These are phyloP conservation scores for Protosalanx chinensis DNA, from an alignment of 2,797 vertebrate species.

Conservation along the genomic window DNA sequence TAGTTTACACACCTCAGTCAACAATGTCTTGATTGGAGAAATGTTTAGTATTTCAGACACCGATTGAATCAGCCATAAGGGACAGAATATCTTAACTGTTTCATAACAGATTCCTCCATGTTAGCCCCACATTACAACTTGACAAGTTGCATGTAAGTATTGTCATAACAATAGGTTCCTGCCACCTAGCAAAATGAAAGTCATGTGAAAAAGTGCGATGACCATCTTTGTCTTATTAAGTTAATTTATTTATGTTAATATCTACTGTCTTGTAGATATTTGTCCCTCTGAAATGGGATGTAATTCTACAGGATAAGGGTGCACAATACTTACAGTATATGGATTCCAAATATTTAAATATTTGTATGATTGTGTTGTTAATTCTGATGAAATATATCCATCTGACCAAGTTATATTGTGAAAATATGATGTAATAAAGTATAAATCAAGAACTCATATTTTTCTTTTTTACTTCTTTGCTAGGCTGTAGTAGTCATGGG, in stretches of 20 bases:
- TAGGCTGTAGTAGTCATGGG: not conserved
- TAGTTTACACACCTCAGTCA: conserved; percentile 49
- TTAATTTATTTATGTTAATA: conserved; percentile 58
- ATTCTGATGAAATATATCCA: conserved; percentile 46
- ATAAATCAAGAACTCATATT: conserved; percentile 38
- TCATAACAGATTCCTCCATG: conserved; percentile 5
- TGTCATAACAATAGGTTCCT: conserved; percentile 49
- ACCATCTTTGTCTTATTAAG: conserved; percentile 30
- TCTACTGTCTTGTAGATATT: conserved; percentile 28
- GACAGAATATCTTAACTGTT: conserved; percentile 20
- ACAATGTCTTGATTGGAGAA: conserved; percentile 32
- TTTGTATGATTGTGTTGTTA: conserved; percentile 44
- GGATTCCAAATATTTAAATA: conserved; percentile 51
- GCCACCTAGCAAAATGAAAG: conserved; percentile 44
- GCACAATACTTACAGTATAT: conserved; percentile 49
- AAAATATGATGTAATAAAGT: conserved; percentile 62
- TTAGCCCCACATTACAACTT: conserved; percentile 22
- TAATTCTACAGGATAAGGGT: conserved; percentile 49
- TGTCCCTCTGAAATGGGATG: conserved; percentile 24
- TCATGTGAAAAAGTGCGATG: conserved; percentile 24
- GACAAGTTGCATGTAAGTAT: conserved; percentile 37
- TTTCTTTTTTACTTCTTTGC: conserved; percentile 12
- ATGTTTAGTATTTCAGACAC: conserved; percentile 44
- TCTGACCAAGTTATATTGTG: conserved; percentile 62
- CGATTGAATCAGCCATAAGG: conserved; percentile 48